Conservation (phyloP, 2,797 vertebrate species). For the Diplodus puntazzo region DNA sequence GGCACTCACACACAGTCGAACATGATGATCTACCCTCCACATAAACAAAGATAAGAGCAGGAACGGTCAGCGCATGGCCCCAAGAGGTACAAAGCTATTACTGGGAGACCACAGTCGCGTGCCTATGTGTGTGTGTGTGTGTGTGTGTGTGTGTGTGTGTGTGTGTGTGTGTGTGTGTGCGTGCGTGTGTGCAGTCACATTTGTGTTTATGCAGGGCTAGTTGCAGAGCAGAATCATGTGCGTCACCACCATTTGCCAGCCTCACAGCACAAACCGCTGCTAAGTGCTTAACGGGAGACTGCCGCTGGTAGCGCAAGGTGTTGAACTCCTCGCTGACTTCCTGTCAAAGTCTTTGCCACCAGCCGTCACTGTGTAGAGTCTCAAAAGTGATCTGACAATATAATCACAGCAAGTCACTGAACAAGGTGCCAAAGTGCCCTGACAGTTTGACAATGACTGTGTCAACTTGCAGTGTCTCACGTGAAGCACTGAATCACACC, state of each 20-base stretch:
- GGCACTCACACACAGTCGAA: conserved; percentile 51
- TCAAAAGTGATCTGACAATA: conserved; percentile 54
- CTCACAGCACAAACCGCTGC: conserved; percentile 39
- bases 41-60: conserved; percentile 94
- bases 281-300: conserved; percentile 37
- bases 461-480: conserved; percentile 60
- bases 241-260: conserved; percentile 41
- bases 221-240: conserved; percentile 38
- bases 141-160: conserved; percentile 38
- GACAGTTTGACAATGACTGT: conserved; percentile 79
- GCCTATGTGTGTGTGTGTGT: conserved; percentile 53
- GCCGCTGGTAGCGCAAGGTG: conserved; percentile 49
- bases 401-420: conserved; percentile 62
- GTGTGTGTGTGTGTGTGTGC: conserved; percentile 21
- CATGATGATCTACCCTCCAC: conserved; percentile 88
- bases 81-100: conserved; percentile 82
- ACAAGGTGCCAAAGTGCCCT: conserved; percentile 69
- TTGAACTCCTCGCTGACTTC: conserved; percentile 61
- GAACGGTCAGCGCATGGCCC: conserved; percentile 83
- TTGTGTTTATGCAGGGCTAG: conserved; percentile 59
- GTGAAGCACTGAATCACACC: conserved; percentile 61
- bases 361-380: conserved; percentile 33
- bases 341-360: conserved; percentile 65
- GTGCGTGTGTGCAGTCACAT: conserved; percentile 21
- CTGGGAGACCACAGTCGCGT: conserved; percentile 85